Percentiles rank a stretch among this genome's conserved stretches.
phyloP scores from a whole-genome alignment of 2,888 invertebrate genomes.

The Mechanitis mazaeus region DNA sequence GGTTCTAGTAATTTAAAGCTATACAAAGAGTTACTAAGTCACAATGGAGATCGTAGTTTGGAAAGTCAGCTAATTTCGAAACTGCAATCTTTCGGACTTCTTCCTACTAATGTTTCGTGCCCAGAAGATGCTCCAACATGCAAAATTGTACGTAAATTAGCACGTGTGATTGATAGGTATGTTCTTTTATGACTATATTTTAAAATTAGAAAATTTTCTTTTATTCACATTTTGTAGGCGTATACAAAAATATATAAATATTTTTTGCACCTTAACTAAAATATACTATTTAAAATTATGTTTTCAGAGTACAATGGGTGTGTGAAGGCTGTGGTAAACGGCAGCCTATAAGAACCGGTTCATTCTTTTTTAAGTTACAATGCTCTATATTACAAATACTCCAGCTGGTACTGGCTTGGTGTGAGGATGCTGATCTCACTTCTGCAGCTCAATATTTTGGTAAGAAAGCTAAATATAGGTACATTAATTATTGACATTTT shows the following conservation, averaged over 20 bases:
- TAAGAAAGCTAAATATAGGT: slow-evolving; percentile 37
- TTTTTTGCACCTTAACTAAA: too few relatives aligned
- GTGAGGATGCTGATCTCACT: slow-evolving; percentile 76
- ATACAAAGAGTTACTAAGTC: slow-evolving; percentile 47
- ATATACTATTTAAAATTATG: not conserved
- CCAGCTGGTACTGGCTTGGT: slow-evolving; percentile 80
- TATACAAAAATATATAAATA: too few relatives aligned
- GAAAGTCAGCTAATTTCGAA: slow-evolving; percentile 53
- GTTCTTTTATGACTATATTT: slow-evolving; percentile 16
- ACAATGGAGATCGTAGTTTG: slow-evolving; percentile 41
- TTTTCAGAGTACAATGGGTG: slow-evolving; percentile 60
- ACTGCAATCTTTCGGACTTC: slow-evolving; percentile 52
- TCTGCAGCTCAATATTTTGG: slow-evolving; percentile 74
- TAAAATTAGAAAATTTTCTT: not conserved
- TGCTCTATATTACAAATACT: slow-evolving; percentile 78
- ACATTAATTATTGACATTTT: not conserved
- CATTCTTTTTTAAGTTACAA: slow-evolving; percentile 79
- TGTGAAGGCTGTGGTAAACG: slow-evolving; percentile 56
- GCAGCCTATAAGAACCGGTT: slow-evolving; percentile 59
- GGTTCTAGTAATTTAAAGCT: slow-evolving; percentile 53
- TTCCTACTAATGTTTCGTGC: slow-evolving; percentile 48
- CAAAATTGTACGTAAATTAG: slow-evolving; percentile 48
- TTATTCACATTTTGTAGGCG: not conserved
- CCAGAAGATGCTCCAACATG: slow-evolving; percentile 47
- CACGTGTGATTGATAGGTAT: slow-evolving; percentile 63